Conservation (phyloP, 2,888 invertebrate genomes). For the Leistus spinibarbis region DNA sequence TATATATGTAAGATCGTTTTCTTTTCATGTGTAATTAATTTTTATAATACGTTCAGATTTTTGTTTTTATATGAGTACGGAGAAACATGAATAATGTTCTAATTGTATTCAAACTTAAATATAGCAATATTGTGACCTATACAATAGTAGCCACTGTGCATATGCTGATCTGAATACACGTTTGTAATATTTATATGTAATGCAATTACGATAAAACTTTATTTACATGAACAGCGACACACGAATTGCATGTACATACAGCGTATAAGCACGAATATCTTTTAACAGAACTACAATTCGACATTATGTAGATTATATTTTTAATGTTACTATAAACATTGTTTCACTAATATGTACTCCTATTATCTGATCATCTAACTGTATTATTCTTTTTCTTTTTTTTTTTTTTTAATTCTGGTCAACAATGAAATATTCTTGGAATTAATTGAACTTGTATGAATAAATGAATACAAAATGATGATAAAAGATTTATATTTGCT, state of each 20-base stretch:
- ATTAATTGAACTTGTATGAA: too few relatives aligned
- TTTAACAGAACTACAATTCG: background rate
- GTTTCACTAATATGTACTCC: background rate
- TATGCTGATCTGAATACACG: background rate
- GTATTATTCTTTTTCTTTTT: too few relatives aligned
- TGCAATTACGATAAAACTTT: constrained; percentile 13
- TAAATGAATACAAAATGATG: too few relatives aligned
- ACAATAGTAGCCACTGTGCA: too few relatives aligned
- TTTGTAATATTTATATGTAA: constrained; percentile 11
- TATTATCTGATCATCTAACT: background rate
- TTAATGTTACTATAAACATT: background rate
- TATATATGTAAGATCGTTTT: background rate
- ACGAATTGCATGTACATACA: background rate
- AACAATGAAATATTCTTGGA: background rate
- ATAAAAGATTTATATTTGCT: too few relatives aligned
- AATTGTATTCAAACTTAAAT: background rate
- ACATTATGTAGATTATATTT: background rate
- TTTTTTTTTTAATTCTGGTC: background rate
- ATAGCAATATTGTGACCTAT: background rate
- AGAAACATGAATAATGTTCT: background rate
- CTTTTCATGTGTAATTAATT: background rate
- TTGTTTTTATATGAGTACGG: background rate
- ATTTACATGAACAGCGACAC: constrained; percentile 17
- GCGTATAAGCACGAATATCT: background rate
- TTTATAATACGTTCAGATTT: background rate